Percentiles rank a stretch among this genome's conserved stretches.
Conservation (phyloP, 2,113 vertebrate species). For the Elephantulus edwardii region DNA sequence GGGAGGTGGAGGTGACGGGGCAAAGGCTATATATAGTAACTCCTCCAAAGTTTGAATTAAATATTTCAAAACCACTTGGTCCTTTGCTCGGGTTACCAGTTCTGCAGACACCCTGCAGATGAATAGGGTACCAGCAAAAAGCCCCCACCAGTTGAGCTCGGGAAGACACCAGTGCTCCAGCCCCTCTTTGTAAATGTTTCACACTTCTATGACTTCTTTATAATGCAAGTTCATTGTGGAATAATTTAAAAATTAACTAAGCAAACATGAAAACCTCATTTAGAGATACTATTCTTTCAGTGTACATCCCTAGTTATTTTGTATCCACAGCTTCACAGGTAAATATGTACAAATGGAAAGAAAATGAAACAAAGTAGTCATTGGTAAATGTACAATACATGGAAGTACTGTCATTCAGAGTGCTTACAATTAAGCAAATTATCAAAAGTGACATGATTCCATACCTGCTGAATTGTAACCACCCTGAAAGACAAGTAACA, state of each 20-base stretch:
- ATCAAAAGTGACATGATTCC: not conserved
- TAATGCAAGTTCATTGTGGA: not conserved
- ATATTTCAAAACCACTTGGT: not conserved
- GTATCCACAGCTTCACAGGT: not conserved
- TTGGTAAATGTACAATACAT: not conserved
- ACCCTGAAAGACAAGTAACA: not conserved
- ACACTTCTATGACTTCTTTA: not conserved
- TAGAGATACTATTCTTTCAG: not conserved
- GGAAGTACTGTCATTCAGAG: slow-evolving; percentile 2
- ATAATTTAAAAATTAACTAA: slow-evolving; percentile 41
- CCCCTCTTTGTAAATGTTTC: not conserved
- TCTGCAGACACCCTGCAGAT: not conserved
- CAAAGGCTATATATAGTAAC: not conserved
- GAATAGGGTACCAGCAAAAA: not conserved
- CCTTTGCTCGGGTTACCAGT: not conserved
- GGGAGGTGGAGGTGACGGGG: too few species aligned
- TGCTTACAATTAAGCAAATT: too few species aligned
- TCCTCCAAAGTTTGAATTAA: not conserved
- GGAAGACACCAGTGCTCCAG: not conserved
- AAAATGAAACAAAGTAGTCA: slow-evolving; percentile 8
- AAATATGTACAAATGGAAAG: not conserved
- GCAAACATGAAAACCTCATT: not conserved
- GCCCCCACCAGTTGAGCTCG: not conserved
- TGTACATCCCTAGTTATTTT: not conserved
- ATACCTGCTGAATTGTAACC: not conserved